Percentiles rank a stretch among this genome's conserved stretches.
Evolutionary conservation across 2,797 vertebrate genomes (phyloP).

Genomic region (Pangasius macronema): DNA sequence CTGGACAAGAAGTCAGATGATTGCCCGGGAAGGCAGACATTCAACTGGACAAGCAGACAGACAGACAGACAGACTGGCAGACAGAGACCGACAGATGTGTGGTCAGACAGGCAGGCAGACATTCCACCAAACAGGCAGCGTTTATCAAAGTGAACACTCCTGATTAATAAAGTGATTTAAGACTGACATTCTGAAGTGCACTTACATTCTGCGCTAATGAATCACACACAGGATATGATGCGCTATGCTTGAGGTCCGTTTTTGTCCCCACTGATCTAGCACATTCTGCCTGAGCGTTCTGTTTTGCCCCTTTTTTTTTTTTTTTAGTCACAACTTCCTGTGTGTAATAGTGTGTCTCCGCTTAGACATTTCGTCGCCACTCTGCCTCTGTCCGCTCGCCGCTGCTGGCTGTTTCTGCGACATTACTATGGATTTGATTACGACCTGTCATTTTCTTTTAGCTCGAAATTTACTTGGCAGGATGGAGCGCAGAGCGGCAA

Average conservation of each 20-base stretch:
- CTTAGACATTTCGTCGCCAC: neutral
- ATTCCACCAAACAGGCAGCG: neutral
- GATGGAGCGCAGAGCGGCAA: neutral
- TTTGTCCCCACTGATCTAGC: neutral
- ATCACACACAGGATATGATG: constrained; percentile 2
- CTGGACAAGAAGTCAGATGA: too few species aligned
- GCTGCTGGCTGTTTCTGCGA: neutral
- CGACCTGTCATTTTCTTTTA: neutral
- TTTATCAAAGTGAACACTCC: neutral
- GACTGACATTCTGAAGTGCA: too few species aligned
- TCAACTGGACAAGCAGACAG: too few species aligned
- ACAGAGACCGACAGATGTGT: neutral
- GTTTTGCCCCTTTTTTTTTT: neutral
- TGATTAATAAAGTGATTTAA: neutral
- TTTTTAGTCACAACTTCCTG: neutral
- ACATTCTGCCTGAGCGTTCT: neutral
- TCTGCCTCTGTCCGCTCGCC: neutral
- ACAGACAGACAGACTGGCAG: too few species aligned
- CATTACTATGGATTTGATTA: neutral
- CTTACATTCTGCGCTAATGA: neutral
- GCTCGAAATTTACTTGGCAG: neutral
- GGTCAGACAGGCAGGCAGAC: neutral
- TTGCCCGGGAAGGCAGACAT: too few species aligned
- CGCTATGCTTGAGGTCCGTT: neutral
- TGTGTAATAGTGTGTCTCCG: neutral